phyloP scores from a whole-genome alignment of 2,113 vertebrate species.

The Micronisus gabar region DNA sequence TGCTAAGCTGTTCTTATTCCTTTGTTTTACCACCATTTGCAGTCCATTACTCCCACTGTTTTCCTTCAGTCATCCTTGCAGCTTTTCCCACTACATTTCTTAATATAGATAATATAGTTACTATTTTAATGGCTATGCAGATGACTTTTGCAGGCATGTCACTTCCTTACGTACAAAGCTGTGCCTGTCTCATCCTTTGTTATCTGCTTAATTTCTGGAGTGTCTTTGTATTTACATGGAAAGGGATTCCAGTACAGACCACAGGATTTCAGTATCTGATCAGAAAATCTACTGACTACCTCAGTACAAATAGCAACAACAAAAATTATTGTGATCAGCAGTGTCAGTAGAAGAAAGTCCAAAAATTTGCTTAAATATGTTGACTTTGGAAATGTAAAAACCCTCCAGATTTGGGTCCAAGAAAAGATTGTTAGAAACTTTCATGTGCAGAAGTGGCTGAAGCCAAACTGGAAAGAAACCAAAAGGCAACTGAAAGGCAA shows the following conservation, averaged over 20 bases:
- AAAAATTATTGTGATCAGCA: not conserved
- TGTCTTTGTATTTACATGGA: not conserved
- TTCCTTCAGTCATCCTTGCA: not conserved
- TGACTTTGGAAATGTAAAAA: slow-evolving; percentile 23
- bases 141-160: not conserved
- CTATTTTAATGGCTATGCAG: not conserved
- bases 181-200: not conserved
- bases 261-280: not conserved
- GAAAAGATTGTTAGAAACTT: slow-evolving; percentile 29
- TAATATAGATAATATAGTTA: not conserved
- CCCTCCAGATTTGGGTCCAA: not conserved
- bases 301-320: not conserved
- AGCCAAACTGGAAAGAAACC: slow-evolving; percentile 37
- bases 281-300: not conserved
- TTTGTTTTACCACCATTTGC: not conserved
- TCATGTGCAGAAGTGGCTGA: not conserved
- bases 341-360: not conserved
- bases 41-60: not conserved
- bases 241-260: not conserved
- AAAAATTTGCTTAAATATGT: slow-evolving; percentile 24
- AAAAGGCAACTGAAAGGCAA: slow-evolving; percentile 44
- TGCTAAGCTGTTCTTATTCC: not conserved
- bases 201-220: not conserved
- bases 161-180: not conserved
- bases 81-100: not conserved